These are phyloP conservation scores for Protula sp. DNA, from an alignment of 2,888 invertebrate genomes.

Conservation along the genomic window DNA sequence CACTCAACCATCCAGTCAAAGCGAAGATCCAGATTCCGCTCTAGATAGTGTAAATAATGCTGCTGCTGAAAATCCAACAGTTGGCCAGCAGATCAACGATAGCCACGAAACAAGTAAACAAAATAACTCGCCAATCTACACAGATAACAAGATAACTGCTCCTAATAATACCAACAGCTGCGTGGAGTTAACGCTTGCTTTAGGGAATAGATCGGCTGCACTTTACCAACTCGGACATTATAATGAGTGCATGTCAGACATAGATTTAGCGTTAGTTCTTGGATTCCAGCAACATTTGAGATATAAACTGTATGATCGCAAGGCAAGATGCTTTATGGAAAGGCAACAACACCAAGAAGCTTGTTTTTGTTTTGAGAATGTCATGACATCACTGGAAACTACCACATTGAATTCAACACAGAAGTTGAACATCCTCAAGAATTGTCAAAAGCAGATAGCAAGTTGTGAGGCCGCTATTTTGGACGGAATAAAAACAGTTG, in stretches of 20 bases:
- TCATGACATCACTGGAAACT: background rate
- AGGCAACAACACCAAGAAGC: constrained; percentile 8
- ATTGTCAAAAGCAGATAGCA: constrained; percentile 18
- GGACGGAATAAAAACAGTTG: background rate
- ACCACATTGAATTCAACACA: background rate
- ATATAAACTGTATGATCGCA: constrained; percentile 65
- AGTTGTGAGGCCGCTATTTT: background rate
- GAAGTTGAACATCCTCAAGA: constrained; percentile 6
- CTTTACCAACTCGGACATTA: constrained; percentile 38
- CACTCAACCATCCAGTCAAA: background rate
- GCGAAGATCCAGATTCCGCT: background rate
- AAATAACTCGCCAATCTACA: background rate
- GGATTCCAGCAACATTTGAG: constrained; percentile 63
- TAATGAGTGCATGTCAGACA: constrained; percentile 36
- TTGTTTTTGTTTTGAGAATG: constrained; percentile 4
- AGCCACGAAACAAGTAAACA: background rate
- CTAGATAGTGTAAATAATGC: background rate
- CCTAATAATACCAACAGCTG: background rate
- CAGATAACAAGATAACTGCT: background rate
- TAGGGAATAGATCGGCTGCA: constrained; percentile 33
- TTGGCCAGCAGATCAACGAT: background rate
- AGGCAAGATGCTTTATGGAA: constrained; percentile 61
- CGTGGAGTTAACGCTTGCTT: constrained; percentile 16
- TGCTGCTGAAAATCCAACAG: background rate
- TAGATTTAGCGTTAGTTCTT: constrained; percentile 48